Base-by-base conservation (phyloP, 2,113 vertebrate species). In the Pardalotus punctatus region DNA sequence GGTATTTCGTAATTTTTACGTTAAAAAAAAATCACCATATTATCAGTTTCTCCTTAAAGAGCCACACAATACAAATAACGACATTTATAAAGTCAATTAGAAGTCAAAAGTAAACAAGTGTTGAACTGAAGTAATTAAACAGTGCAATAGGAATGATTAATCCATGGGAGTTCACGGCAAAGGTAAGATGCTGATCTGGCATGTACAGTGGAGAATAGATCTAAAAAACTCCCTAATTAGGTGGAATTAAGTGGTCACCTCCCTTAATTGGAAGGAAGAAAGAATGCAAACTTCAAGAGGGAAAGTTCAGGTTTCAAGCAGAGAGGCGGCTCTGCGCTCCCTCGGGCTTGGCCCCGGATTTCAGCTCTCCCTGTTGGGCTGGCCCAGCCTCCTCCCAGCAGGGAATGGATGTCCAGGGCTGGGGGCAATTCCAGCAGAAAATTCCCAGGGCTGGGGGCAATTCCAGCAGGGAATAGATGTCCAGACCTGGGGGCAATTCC, bases 21-120 rank as follows among this genome's bases (percentile, higher is more conserved):
- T 40, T 22, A 65, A 86, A 89, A 79, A 91, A 70, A 81, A 48
- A 20, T 5, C 11, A 17, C 19, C 56, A 0, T 27, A 13, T 50
- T 77, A 70, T 57, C 33, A 47, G 48, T 40, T 71, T 80, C 27
- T 88, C 38, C 60, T 92, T 79, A 48, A 84, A 78, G 81, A 71
- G 21, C 54, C 67, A 48, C 61, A 47, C 36, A 94, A 62, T 57
- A 80, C 45, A 94, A 97, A 93, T 53, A 91, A 92, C 42, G 17
- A 21, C 69, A 54, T 65, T 65, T 73, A 76, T 94, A 95, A 96
- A 95, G 91, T 95, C 88, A 96, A 42, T 86, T 94, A 81, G 70
- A 94, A 95, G 62, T 94, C 83, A 96, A 97, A 96, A 97, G 90
- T 95, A 95, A 97, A 86, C 92, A 93, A 96, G 51, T 61, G 90